phyloP scores from a whole-genome alignment of 2,113 vertebrate species.

The Leptobrachium leishanense region DNA sequence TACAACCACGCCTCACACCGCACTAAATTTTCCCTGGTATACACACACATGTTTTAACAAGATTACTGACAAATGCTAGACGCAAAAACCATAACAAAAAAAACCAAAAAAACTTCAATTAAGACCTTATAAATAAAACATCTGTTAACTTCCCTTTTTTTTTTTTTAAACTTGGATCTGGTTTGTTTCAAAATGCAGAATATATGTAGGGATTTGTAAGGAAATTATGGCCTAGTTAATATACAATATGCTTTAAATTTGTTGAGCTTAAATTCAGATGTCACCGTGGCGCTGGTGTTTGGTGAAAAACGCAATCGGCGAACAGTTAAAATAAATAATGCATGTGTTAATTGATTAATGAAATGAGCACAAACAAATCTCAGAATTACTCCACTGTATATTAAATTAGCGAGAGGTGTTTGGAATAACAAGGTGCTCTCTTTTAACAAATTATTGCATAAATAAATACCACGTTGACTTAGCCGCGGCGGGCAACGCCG shows the following conservation, averaged over 20 bases:
- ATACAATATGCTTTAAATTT: conserved; percentile 14
- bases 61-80: no score
- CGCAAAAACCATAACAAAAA: no score
- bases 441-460: conserved; percentile 51
- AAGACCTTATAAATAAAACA: no score
- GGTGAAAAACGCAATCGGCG: conserved; percentile 49
- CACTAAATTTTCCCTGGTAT: no score
- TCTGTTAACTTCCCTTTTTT: no score
- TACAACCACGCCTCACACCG: no score
- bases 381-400: conserved; percentile 49
- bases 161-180: neutral
- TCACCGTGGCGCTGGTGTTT: conserved; percentile 29
- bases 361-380: conserved; percentile 51
- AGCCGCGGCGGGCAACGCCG: conserved; percentile 51
- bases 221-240: conserved; percentile 22
- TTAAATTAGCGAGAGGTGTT: conserved; percentile 49
- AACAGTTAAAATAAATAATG: conserved; percentile 43
- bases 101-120: no score
- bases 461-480: conserved; percentile 57
- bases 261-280: conserved; percentile 8
- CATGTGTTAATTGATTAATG: conserved; percentile 53
- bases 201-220: conserved; percentile 16
- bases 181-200: conserved; percentile 12
- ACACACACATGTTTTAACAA: no score
- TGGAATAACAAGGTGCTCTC: conserved; percentile 47